Conservation (phyloP, 2,888 invertebrate species). For the Coelinius sp. region DNA sequence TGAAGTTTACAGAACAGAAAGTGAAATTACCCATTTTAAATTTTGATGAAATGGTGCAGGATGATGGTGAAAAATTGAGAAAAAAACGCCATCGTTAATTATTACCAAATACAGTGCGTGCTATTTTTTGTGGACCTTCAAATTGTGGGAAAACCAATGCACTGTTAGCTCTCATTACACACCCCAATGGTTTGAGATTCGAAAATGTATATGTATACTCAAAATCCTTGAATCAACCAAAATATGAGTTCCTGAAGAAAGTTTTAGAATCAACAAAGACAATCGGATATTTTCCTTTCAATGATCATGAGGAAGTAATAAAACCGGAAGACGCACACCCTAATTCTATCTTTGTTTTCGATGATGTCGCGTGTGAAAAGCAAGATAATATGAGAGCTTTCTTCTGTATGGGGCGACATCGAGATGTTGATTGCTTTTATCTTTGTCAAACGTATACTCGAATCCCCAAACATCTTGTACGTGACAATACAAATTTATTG, state of each 20-base stretch:
- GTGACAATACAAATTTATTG: slow-evolving; percentile 50
- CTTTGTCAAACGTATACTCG: slow-evolving; percentile 49
- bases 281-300: slow-evolving; percentile 51
- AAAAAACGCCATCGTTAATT: slow-evolving; percentile 51
- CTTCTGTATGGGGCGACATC: too few species aligned
- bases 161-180: slow-evolving; percentile 40
- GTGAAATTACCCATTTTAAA: too few species aligned
- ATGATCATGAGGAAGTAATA: slow-evolving; percentile 47
- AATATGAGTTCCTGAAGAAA: slow-evolving; percentile 52
- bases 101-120: slow-evolving; percentile 53
- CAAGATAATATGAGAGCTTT: too few species aligned
- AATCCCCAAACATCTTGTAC: slow-evolving; percentile 49
- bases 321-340: slow-evolving; percentile 48
- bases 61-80: too few species aligned
- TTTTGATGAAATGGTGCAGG: too few species aligned
- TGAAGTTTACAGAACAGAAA: slow-evolving; percentile 24
- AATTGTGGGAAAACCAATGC: slow-evolving; percentile 49
- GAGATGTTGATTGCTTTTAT: too few species aligned
- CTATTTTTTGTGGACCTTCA: slow-evolving; percentile 42
- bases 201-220: slow-evolving; percentile 44
- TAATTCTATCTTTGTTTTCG: too few species aligned
- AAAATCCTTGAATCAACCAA: slow-evolving; percentile 60
- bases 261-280: slow-evolving; percentile 47
- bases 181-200: slow-evolving; percentile 44
- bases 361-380: too few species aligned